Evolutionary conservation across 2,797 vertebrate genomes (phyloP), one percentile per base, ranked within the genome.

Genomic region (Chaunax sp.): DNA sequence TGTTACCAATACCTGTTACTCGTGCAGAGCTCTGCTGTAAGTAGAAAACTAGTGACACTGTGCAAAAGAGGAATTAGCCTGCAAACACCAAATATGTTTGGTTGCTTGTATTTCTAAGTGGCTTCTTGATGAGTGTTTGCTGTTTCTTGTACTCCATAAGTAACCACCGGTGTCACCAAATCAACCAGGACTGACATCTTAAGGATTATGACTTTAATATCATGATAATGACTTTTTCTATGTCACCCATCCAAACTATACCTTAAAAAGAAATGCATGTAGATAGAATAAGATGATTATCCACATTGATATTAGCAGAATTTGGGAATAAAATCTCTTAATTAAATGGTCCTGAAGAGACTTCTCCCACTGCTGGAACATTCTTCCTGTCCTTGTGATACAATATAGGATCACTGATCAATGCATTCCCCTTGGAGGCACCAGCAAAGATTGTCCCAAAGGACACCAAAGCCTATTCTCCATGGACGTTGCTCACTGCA

Each of bases 391-490:
- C 63, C 55, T 33, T 37, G 38, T 63, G 60, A 69, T 28, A n/a
- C 40, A 53, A 40, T 46, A 30, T 50, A 72, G 69, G 14, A 74
- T 60, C 75, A 55, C 51, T 56, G 59, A 84, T 87, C 75, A 67
- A 65, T 76, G 44, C 20, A 11, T 43, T 80, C 56, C 60, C 61
- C 69, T 62, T 69, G 55, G 51, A 82, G 69, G 63, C 46, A 45
- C 19, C 3, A 13, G 65, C 72, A 55, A 40, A 60, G 75, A 74
- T 53, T 47, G 70, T 73, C 81, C 70, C 65, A 44, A 44, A 51
- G 77, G 74, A 80, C 73, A 51, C 50, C 28, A 28, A 77, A 62
- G 64, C 62, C 73, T 75, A 25, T 70, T 72, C 69, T 69, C 58
- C 26, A 16, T 38, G 66, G 73, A 84, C 53, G 64, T 15, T 53